Evolutionary conservation across 1,140 invertebrate genomes (phyloP).

Genomic region (Carcinoscorpius rotundicauda): DNA sequence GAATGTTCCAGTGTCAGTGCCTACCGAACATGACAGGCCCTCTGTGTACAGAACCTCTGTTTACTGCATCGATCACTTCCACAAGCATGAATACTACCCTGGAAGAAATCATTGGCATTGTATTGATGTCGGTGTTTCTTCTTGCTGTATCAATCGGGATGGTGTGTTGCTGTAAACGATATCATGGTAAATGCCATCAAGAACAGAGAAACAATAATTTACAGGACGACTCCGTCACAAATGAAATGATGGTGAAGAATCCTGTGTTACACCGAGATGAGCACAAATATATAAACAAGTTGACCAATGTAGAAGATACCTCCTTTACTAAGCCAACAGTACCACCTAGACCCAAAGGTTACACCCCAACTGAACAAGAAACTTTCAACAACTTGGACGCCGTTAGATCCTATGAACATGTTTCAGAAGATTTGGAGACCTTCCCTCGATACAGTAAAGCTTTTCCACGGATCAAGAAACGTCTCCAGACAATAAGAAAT

Average conservation of each 20-base stretch:
- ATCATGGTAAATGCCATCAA: constrained; percentile 12
- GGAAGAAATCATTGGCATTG: constrained; percentile 45
- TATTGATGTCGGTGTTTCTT: constrained; percentile 40
- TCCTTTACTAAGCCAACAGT: constrained; percentile 40
- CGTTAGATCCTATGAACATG: constrained; percentile 78
- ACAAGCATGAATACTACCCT: constrained; percentile 46
- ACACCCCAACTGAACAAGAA: constrained; percentile 42
- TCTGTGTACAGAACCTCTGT: constrained; percentile 44
- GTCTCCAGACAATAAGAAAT: no score
- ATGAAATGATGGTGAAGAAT: constrained; percentile 31
- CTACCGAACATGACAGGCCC: constrained; percentile 58
- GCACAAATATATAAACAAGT: constrained; percentile 14
- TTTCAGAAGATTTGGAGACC: constrained; percentile 81
- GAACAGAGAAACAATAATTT: constrained; percentile 11
- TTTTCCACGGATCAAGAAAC: no score
- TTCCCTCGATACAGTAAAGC: constrained; percentile 41
- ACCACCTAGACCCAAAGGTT: constrained; percentile 61
- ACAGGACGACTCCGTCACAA: constrained; percentile 11
- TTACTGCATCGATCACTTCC: constrained; percentile 44
- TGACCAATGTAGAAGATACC: constrained; percentile 29
- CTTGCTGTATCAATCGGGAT: constrained; percentile 38
- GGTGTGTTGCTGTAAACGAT: constrained; percentile 21
- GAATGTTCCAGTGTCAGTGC: constrained; percentile 53
- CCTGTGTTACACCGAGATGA: constrained; percentile 28
- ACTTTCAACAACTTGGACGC: constrained; percentile 61